Percentiles rank a stretch among this genome's conserved stretches.
These are phyloP conservation scores for Polymixis flavicincta DNA, from an alignment of 2,888 invertebrate species.

Conservation along the genomic window DNA sequence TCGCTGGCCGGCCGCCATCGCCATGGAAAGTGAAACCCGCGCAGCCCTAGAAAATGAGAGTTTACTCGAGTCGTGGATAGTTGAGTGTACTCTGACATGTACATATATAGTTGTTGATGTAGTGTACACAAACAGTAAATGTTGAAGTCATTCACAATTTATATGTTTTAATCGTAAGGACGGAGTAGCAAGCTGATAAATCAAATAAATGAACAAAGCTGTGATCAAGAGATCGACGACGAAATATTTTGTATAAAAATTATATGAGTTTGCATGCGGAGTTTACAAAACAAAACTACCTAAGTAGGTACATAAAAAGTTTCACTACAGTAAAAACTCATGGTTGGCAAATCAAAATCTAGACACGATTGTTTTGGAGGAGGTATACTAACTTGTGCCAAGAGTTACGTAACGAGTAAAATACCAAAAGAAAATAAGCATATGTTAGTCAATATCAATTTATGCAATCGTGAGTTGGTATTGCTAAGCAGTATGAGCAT, in stretches of 20 bases:
- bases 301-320: background rate
- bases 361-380: background rate
- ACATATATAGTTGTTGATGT: background rate
- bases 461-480: constrained; percentile 15
- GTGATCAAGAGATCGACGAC: background rate
- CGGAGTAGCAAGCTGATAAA: no score
- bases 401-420: background rate
- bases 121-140: background rate
- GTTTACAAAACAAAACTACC: background rate
- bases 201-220: background rate
- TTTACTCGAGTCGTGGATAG: constrained; percentile 19
- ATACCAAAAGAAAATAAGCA: constrained; percentile 7
- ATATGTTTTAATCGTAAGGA: background rate
- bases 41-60: constrained; percentile 66
- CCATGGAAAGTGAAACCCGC: constrained; percentile 66
- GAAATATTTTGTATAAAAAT: background rate
- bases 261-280: no score
- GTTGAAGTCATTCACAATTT: background rate
- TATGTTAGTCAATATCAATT: constrained; percentile 4
- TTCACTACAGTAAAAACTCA: background rate
- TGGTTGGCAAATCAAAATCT: background rate
- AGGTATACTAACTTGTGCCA: background rate
- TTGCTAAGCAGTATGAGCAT: constrained; percentile 30
- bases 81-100: constrained; percentile 18
- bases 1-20: constrained; percentile 39